phyloP scores from a whole-genome alignment of 2,888 invertebrate genomes.

The Ellobium chinense region DNA sequence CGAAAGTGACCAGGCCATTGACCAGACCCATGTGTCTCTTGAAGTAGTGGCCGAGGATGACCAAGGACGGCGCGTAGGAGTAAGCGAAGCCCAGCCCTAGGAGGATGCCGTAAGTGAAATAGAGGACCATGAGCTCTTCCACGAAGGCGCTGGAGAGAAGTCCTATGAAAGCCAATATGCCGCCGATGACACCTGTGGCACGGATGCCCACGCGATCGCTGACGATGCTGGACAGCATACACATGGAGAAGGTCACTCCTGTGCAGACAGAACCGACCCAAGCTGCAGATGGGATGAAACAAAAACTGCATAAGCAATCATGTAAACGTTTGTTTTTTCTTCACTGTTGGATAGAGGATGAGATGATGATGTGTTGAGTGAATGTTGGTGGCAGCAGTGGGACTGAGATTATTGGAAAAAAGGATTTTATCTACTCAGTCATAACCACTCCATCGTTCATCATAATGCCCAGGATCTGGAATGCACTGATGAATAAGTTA shows the following conservation, averaged over 20 bases:
- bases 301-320: too few relatives aligned
- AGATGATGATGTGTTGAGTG: background rate
- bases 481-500: too few relatives aligned
- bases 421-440: too few relatives aligned
- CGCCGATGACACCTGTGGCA: constrained; percentile 90
- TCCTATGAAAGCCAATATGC: constrained; percentile 87
- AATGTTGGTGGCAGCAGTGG: background rate
- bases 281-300: too few relatives aligned
- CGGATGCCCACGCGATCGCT: constrained; percentile 92
- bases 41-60: constrained; percentile 95
- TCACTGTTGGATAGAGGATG: background rate
- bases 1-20: constrained; percentile 93
- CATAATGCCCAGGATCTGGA: too few relatives aligned
- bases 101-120: constrained; percentile 92
- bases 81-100: constrained; percentile 93
- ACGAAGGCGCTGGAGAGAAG: constrained; percentile 90
- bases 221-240: constrained; percentile 91
- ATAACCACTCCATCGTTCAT: too few relatives aligned
- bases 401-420: too few relatives aligned
- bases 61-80: constrained; percentile 94
- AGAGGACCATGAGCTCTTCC: constrained; percentile 86
- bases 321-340: background rate
- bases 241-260: constrained; percentile 92
- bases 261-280: constrained; percentile 92
- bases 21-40: constrained; percentile 89